phyloP scores from a whole-genome alignment of 2,113 vertebrate genomes.

The Mixornis gularis region DNA sequence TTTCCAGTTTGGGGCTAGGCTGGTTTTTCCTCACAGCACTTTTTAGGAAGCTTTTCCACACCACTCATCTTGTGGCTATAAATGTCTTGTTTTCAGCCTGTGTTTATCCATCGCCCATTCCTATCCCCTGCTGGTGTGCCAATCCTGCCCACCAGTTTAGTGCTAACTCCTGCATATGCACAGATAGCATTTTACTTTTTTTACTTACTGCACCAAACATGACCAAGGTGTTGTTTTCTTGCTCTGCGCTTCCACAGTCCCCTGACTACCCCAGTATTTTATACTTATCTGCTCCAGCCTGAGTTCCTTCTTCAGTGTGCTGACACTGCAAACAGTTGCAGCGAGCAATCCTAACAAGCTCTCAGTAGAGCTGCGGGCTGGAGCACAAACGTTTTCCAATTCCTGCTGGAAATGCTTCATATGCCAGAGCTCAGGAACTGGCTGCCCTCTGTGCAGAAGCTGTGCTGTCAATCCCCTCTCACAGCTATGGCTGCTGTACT shows the following conservation, averaged over 20 bases:
- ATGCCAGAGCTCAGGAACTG: background rate
- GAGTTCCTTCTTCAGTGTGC: background rate
- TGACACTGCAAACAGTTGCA: background rate
- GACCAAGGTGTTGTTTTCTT: background rate
- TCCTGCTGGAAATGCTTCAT: background rate
- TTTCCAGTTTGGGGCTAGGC: background rate
- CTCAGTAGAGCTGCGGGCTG: background rate
- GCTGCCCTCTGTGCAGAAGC: background rate
- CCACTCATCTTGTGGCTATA: rapidly evolving
- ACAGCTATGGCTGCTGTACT: background rate
- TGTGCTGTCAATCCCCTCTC: background rate
- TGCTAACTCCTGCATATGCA: background rate
- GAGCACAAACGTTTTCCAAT: background rate
- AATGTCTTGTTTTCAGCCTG: background rate
- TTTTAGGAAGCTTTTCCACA: background rate
- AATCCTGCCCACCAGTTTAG: background rate
- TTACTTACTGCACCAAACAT: background rate
- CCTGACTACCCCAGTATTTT: background rate
- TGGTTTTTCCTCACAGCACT: background rate
- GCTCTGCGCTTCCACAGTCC: background rate
- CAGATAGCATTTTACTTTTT: background rate
- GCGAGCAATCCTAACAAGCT: background rate
- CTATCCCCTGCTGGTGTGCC: background rate
- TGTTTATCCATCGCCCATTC: background rate
- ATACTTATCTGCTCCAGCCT: background rate